Evolutionary conservation across 37 sponge, comb jelly and placozoan genomes (phyloP).

Genomic region (Corticium candelabrum): DNA sequence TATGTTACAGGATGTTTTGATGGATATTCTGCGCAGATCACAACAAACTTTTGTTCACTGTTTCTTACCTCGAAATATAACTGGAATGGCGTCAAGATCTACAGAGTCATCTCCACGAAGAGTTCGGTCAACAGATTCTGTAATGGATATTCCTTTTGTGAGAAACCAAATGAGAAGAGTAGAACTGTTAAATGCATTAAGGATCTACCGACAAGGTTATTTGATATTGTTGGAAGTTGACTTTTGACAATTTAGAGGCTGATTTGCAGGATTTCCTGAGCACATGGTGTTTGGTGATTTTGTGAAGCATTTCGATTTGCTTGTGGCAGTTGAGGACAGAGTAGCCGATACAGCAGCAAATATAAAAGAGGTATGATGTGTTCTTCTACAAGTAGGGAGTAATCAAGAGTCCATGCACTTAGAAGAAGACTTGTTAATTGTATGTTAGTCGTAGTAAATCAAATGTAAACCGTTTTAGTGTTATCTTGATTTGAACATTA

Average conservation of each 20-base stretch:
- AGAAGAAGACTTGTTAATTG: neutral
- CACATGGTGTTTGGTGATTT: slow-evolving; percentile 80
- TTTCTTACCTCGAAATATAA: slow-evolving; percentile 66
- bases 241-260: neutral
- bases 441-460: no score
- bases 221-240: neutral
- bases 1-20: slow-evolving; percentile 53
- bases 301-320: slow-evolving; percentile 63
- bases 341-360: neutral
- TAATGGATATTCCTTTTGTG: slow-evolving; percentile 81
- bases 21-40: slow-evolving; percentile 68
- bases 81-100: slow-evolving; percentile 9
- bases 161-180: slow-evolving; percentile 66
- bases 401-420: no score
- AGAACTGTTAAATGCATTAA: slow-evolving; percentile 78
- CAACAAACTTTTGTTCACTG: slow-evolving; percentile 89
- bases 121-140: slow-evolving; percentile 5
- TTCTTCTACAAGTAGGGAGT: neutral
- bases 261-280: slow-evolving; percentile 93
- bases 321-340: slow-evolving; percentile 34
- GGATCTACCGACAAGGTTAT: slow-evolving; percentile 93
- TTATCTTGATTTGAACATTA: no score
- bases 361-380: neutral
- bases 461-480: no score
- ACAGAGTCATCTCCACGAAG: neutral